Evolutionary conservation across 1,140 invertebrate genomes (phyloP), one percentile per base, ranked within the genome.

Genomic region (Cyclargus thomasi): DNA sequence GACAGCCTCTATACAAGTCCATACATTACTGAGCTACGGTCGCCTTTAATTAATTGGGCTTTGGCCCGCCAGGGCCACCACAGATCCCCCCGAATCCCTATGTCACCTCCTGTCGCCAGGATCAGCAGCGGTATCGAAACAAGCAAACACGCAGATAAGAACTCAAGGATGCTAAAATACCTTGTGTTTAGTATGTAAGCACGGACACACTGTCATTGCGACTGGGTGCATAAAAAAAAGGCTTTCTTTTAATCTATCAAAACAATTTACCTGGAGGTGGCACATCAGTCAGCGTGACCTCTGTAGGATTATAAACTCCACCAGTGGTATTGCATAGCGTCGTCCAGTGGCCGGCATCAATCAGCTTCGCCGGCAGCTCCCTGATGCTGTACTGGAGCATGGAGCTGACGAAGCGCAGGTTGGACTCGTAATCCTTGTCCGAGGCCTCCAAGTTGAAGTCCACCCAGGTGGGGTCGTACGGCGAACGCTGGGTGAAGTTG

Each of bases 401-500:
- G 57, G 92, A 92, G n/a, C 91, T 86, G 20, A 91, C 91, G 70
- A 94, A 94, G 5, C 93, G 91, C 1, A 95, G 82, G 80, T 92
- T 92, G 0, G 93, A 93, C 85, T 94, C 93, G 59, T 94, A 88
- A 73, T 94, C 92, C 67, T 93, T 85, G 79, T 86, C 91, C 0
- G 92, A 93, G 53, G 92, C 92, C 1, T 90, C 92, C 18, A 98
- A 80, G 67, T 95, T 94, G 64, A 98, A 94, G 74, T 94, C 94
- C 0, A 97, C 89, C 90, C 94, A 95, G 0, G 97, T 97, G 0
- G 96, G 95, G 86, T 97, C 94, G 79, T 96, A 97, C 7, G 94
- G 94, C 0, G 96, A 97, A 20, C 94, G 92, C 90, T 99, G 98
- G 8, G 91, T 93, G 29, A 99, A 93, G 1, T 92, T 94, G 1